Evolutionary conservation across 2,888 invertebrate species (phyloP), one percentile per base, ranked within the genome.

Genomic region (Xestia rhomboidea): DNA sequence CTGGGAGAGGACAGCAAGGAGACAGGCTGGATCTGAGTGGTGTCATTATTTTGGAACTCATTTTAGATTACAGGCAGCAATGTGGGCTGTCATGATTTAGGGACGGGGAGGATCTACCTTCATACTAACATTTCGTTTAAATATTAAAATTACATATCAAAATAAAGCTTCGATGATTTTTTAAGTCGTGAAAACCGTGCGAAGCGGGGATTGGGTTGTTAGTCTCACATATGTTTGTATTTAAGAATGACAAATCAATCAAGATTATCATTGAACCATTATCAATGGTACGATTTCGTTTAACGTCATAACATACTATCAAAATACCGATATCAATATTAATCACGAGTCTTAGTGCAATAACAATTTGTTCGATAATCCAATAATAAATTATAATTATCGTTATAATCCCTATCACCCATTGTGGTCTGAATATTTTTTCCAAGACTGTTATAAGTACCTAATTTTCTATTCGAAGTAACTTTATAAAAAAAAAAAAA

Each of bases 291-390:
- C 51, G 66, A 79, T 66, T 69, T 63, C 51, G 15, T 60, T 51
- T 62, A 38, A 60, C 68, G 76, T 80, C 81, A 80, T 62, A 24
- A 41, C 21, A 51, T 44, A 57, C 54, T 82, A 57, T 57, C 44
- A 46, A 81, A 62, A 24, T 62, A 34, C 62, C 11, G 60, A 57
- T 70, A 77, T 63, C 54, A 6, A 34, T 30, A 49, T 18, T 67
- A 30, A 46, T 60, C 46, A 63, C 30, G 27, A 44, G n/a, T 27
- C 64, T 34, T 62, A 24, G 49, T 51, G 34, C 24, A 73, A 67
- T 67, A 73, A 66, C 24, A 73, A 73, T 27, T 27, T 44, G 13
- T 21, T 24, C 10, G 24, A 57, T 78, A 57, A 78, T 78, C 73
- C 60, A 60, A 30, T 27, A n/a, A 34, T 79, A 41, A 60, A 57